Base-by-base conservation (phyloP, 64 coral and sea anemone species). In the Montipora foliosa region DNA sequence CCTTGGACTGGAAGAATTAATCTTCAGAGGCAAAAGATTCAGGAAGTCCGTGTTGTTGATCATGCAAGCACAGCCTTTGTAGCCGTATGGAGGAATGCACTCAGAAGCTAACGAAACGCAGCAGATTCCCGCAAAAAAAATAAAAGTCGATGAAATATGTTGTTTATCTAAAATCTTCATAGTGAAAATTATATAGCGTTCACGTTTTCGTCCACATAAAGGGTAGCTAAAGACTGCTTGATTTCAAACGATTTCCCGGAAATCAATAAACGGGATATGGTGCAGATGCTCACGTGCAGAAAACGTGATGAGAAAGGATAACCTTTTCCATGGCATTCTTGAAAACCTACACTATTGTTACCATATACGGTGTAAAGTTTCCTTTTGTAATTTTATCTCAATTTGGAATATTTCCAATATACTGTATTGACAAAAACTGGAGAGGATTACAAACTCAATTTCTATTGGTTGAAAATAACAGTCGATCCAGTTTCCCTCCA, bases 21-120 rank as follows among this genome's bases (percentile, higher is more conserved):
- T 45, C 71, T 93, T 77, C 6, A 93, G 20, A 5, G 91, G 91
- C 6, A 57, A 17, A 19, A 93, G 84, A 51, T 93, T 93, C 44
- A 79, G n/a, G 49, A 62, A 75, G 48, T 55, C 19, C 6, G 62
- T 87, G 8, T 74, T 80, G 45, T 80, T 77, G 21, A 73, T 80
- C 22, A 22, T 64, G 62, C 91, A 93, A 15, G 91, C 81, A 73
- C 91, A 93, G 5, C 91, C 85, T 10, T 69, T 60, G 10, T 87
- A 93, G 2, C 66, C 91, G 1, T 78, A 13, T 11, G 24, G 72
- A 15, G 72, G 58, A 59, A 53, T 12, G 22, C 76, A 89, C 0
- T 89, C 52, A 59, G 19, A 52, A 57, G 24, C 72, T 22, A 76
- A 5, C 49, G 51, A 77, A 58, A 60, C 22, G 44, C 72, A 62